phyloP scores from a whole-genome alignment of 2,797 vertebrate genomes.

The Enteromius viviparus region DNA sequence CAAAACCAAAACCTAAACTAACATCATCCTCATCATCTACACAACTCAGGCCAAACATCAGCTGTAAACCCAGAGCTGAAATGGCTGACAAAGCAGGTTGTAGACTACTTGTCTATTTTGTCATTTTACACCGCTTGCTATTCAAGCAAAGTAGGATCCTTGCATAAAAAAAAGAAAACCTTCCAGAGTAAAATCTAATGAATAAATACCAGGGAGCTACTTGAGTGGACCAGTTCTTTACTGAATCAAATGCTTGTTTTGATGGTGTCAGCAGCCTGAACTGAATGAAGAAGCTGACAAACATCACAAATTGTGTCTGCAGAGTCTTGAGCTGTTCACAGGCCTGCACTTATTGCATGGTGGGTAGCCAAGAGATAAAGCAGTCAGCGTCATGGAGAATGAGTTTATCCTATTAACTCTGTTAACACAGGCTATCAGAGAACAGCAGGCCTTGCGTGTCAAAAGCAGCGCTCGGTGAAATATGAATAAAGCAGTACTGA shows the following conservation, averaged over 20 bases:
- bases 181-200: not conserved
- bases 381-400: slow-evolving; percentile 65
- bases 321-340: slow-evolving; percentile 66
- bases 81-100: slow-evolving; percentile 18
- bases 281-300: not conserved
- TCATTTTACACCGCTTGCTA: not conserved
- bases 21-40: not conserved
- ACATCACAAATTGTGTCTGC: slow-evolving; percentile 50
- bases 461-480: not conserved
- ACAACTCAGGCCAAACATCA: not conserved
- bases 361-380: slow-evolving; percentile 67
- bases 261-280: slow-evolving; percentile 21
- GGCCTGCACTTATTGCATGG: slow-evolving; percentile 66
- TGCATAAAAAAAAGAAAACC: not conserved
- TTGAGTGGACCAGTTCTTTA: not conserved
- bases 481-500: not conserved
- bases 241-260: slow-evolving; percentile 1
- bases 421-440: slow-evolving; percentile 71
- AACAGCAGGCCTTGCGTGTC: not conserved
- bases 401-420: slow-evolving; percentile 69
- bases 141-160: slow-evolving; percentile 1
- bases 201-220: slow-evolving; percentile 10
- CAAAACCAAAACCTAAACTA: too few relatives aligned
- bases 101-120: not conserved
- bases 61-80: not conserved